These are phyloP conservation scores for Tapirus terrestris DNA, from an alignment of 2,113 vertebrate species.

Conservation along the genomic window DNA sequence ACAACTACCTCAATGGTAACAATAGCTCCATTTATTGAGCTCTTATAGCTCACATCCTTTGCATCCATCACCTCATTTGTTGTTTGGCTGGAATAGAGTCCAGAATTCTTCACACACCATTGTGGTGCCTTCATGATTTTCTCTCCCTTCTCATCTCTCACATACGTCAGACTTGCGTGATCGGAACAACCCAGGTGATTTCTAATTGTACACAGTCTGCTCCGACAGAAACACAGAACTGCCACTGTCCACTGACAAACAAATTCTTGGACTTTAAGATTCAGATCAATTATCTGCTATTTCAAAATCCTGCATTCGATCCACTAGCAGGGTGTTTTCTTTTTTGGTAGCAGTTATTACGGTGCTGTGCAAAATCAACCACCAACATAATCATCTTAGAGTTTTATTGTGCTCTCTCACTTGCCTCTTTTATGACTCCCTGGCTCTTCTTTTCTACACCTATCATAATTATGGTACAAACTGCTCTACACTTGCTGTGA, in stretches of 20 bases:
- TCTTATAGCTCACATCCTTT: not conserved
- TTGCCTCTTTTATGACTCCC: not conserved
- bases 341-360: not conserved
- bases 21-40: not conserved
- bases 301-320: conserved; percentile 10
- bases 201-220: not conserved
- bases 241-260: not conserved
- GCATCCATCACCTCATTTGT: not conserved
- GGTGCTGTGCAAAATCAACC: not conserved
- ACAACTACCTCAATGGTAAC: not conserved
- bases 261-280: conserved; percentile 24
- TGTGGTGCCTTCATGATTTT: not conserved
- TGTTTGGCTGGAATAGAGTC: not conserved
- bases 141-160: not conserved
- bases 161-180: not conserved
- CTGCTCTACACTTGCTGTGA: not conserved
- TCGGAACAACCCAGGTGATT: not conserved
- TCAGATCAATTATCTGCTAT: not conserved
- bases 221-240: not conserved
- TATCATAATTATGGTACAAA: conserved; percentile 14
- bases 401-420: not conserved
- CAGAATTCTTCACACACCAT: not conserved
- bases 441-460: conserved; percentile 29
- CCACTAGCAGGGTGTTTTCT: not conserved
- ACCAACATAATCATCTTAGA: not conserved